These are phyloP conservation scores for Passer domesticus DNA, from an alignment of 2,113 vertebrate species.

Conservation along the genomic window DNA sequence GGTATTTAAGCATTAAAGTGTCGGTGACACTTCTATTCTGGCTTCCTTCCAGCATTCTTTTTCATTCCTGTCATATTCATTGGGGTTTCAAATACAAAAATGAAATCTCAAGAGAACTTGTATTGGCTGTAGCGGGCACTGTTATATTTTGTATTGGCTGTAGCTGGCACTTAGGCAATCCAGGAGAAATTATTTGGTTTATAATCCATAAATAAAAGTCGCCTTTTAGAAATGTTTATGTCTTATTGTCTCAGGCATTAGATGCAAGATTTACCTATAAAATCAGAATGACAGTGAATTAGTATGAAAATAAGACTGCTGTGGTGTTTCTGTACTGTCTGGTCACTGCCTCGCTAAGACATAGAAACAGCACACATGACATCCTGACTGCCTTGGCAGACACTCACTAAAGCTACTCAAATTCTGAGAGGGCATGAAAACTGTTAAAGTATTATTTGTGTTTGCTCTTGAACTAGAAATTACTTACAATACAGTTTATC, in stretches of 20 bases:
- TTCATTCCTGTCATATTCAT: background rate
- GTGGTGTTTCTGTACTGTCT: background rate
- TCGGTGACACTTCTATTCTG: background rate
- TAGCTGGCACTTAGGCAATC: background rate
- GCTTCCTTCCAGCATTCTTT: background rate
- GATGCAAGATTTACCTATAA: background rate
- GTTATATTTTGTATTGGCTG: background rate
- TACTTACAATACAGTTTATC: background rate
- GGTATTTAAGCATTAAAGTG: background rate
- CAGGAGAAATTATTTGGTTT: background rate
- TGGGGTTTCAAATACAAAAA: background rate
- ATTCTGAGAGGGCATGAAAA: background rate
- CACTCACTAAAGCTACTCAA: background rate
- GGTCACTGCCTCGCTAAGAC: background rate
- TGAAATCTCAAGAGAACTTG: background rate
- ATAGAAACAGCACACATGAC: background rate
- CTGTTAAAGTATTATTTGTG: background rate
- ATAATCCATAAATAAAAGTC: background rate
- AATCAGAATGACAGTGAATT: background rate
- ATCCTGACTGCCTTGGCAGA: background rate
- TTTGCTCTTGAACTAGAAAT: background rate
- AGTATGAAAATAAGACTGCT: background rate
- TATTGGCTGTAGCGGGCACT: background rate
- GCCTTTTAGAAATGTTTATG: background rate
- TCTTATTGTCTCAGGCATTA: background rate